Base-by-base conservation (phyloP, 2,888 invertebrate species). In the Tetheella fluctuosa region DNA sequence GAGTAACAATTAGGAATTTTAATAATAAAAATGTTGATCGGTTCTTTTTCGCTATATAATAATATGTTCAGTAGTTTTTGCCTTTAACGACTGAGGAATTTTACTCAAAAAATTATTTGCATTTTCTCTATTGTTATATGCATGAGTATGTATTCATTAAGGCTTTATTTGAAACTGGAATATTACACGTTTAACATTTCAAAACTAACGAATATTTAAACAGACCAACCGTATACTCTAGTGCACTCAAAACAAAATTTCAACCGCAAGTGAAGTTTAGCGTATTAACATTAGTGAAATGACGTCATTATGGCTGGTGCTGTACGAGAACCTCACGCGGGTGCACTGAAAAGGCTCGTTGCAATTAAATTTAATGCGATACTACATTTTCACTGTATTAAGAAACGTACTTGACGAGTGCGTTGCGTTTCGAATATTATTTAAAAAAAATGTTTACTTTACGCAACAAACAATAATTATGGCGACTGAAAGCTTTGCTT, bases 351-450 rank as follows among this genome's bases (percentile, higher is more conserved):
- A 79, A 76, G 73, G 70, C 68, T 70, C 65, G 64, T 69, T 71
- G 76, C 76, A 74, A 75, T 87, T 84, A 85, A 84, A 78, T 81
- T 84, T 80, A 84, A 85, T 81, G 76, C 75, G 75, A 81, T 77
- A 80, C 79, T 77, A 66, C 70, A 75, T 81, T 79, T 80, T 74
- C 73, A 73, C 64, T 78, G 76, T 77, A 73, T 76, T 80, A 69
- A 72, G 55, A 63, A 34, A 20, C 34, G 69, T 64, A 64, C 65
- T 60, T 61, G 63, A 61, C 65, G 58, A 39, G 53, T 64, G 60
- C 58, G 60, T 20, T 28, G 56, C 59, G 25, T 60, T 67, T 61
- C 59, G 23, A 65, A 64, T 65, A 66, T 68, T 67, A 58, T 48
- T 57, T 61, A 54, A 55, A 15, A 54, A 28, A 8, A n/a, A 1